Base-by-base conservation (phyloP, 1,140 invertebrate genomes). In the Macrostomum lignano region DNA sequence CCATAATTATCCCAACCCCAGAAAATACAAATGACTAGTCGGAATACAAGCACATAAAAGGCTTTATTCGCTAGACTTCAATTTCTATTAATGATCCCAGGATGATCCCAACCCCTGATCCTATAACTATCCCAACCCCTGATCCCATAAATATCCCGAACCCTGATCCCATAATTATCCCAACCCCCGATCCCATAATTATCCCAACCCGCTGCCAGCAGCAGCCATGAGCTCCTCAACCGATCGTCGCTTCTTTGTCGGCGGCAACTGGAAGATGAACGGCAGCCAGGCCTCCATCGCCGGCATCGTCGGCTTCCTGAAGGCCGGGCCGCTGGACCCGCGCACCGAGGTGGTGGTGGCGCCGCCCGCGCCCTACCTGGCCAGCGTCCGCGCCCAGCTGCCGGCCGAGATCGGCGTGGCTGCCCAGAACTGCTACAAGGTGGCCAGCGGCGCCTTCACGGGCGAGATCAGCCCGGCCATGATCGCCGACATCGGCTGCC, bases 211-310 rank as follows among this genome's bases (percentile, higher is more conserved):
- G n/a, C n/a, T n/a, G n/a, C n/a, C n/a, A n/a, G n/a, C n/a, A n/a
- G n/a, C n/a, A n/a, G n/a, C n/a, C n/a, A n/a, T n/a, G n/a, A n/a
- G n/a, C n/a, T n/a, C n/a, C n/a, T n/a, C n/a, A n/a, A n/a, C n/a
- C n/a, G n/a, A n/a, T n/a, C n/a, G n/a, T n/a, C n/a, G n/a, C n/a
- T 96, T 96, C 60, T 84, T 86, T 47, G 86, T 94, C 47, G 88
- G 88, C 41, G 88, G 88, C 31, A 96, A 96, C 61, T 96, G 88
- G 88, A 98, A 96, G 58, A 72, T 74, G 69, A 73, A 73, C 42
- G 70, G 70, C 17, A 60, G 46, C n/a, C 72, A 71, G 46, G 54
- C 61, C 29, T 58, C 68, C 39, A 82, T 93, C 38, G 67, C 72
- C 43, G 73, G 71, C 40, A 78, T 98, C 34, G 63, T 79, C 35